Conservation (phyloP, 2,113 vertebrate species). For the Cyanoliseus patagonus region DNA sequence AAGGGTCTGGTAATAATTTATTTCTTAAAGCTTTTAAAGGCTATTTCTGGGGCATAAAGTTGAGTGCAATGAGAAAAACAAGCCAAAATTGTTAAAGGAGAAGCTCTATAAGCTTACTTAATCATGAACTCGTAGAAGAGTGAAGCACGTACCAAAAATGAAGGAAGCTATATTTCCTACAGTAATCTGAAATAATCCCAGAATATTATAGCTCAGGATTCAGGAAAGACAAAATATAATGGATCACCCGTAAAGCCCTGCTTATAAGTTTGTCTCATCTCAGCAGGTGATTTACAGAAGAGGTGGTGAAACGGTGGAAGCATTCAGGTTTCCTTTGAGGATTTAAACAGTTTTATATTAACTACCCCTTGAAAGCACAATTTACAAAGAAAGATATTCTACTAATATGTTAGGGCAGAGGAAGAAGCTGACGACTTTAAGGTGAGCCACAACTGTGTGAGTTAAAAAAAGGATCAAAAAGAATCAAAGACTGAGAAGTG, state of each 20-base stretch:
- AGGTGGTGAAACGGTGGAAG: neutral
- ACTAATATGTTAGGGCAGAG: neutral
- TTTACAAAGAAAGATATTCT: neutral
- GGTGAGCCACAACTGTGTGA: fast-evolving
- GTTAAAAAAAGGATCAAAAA: neutral
- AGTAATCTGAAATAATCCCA: neutral
- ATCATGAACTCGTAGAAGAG: neutral
- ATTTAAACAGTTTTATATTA: neutral
- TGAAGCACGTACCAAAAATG: neutral
- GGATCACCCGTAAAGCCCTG: too few relatives aligned
- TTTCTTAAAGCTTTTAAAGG: neutral
- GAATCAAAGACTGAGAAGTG: neutral
- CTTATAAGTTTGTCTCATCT: neutral
- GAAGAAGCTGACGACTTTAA: neutral
- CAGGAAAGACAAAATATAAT: neutral
- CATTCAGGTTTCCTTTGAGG: neutral
- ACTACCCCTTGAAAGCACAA: neutral
- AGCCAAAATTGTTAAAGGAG: neutral
- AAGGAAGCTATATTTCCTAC: neutral
- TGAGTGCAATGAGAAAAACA: neutral
- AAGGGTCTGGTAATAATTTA: neutral
- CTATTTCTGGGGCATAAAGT: neutral
- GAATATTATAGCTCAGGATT: neutral
- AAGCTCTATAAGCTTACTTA: neutral
- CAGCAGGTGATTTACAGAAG: neutral